Base-by-base conservation (phyloP, 2,888 invertebrate species). In the Teleiodes luculella region DNA sequence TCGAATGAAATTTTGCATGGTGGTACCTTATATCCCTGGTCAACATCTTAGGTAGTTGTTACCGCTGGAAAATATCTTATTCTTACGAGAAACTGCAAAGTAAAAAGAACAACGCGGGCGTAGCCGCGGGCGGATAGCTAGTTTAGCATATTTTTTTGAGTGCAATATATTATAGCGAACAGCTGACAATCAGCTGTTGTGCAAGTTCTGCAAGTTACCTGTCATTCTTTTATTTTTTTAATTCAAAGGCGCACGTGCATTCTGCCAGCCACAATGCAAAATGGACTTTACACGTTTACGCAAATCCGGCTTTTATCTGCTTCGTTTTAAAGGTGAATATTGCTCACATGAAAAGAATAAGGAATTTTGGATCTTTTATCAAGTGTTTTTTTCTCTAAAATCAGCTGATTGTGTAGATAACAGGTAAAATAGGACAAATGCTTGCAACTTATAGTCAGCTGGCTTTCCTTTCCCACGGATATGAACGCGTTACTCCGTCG, bases 361-460 rank as follows among this genome's bases (percentile, higher is more conserved):
- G 18, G 18, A 11, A 41, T 20, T 20, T 18, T 11, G 18, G 14
- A 1, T 11, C 3, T 20, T 41, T 41, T 16, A 53, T 56, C 60
- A 57, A 18, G 45, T 58, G 63, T 65, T 64, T 66, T 59, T 62
- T 65, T 57, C 58, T 58, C 62, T 65, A 54, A 64, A 61, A n/a
- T n/a, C n/a, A n/a, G n/a, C n/a, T n/a, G n/a, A n/a, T n/a, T n/a
- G n/a, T n/a, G n/a, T n/a, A n/a, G n/a, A n/a, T n/a, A n/a, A n/a
- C n/a, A n/a, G n/a, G n/a, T n/a, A n/a, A n/a, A n/a, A n/a, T n/a
- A n/a, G n/a, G n/a, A n/a, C n/a, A n/a, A n/a, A n/a, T n/a, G n/a
- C n/a, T n/a, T n/a, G n/a, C n/a, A n/a, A n/a, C n/a, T n/a, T n/a
- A n/a, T n/a, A n/a, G n/a, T n/a, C n/a, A n/a, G n/a, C n/a, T n/a